Conservation (phyloP, 37 sponge, comb jelly and placozoan genomes). For the Chondrosia reniformis region DNA sequence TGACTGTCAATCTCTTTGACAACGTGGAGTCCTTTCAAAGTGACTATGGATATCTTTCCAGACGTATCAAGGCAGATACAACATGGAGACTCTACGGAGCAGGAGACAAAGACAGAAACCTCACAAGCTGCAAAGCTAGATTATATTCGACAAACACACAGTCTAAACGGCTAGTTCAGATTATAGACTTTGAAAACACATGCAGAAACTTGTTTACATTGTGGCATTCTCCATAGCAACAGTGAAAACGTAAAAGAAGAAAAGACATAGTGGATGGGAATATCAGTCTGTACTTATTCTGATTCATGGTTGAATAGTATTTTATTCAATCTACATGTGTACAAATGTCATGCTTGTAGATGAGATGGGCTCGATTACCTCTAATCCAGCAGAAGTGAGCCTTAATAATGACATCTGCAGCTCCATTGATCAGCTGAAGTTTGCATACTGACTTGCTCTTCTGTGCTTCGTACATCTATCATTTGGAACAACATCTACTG, state of each 20-base stretch:
- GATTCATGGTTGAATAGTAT: neutral
- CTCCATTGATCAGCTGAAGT: neutral
- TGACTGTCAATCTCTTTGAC: neutral
- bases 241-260: neutral
- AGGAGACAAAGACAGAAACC: neutral
- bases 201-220: too few species aligned
- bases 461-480: neutral
- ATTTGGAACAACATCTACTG: too few species aligned
- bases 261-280: too few species aligned
- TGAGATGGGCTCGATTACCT: neutral
- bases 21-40: neutral
- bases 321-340: too few species aligned
- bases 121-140: too few species aligned
- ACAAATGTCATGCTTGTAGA: too few species aligned
- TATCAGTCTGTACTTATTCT: neutral
- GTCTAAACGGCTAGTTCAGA: too few species aligned
- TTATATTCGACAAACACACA: too few species aligned
- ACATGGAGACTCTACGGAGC: constrained; percentile 4
- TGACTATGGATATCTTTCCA: neutral
- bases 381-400: constrained; percentile 11
- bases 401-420: neutral
- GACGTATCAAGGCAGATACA: neutral
- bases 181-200: too few species aligned
- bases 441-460: neutral
- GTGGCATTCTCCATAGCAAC: neutral